Evolutionary conservation across 2,113 vertebrate species (phyloP), one percentile per base, ranked within the genome.

Genomic region (Tringa solitaria): DNA sequence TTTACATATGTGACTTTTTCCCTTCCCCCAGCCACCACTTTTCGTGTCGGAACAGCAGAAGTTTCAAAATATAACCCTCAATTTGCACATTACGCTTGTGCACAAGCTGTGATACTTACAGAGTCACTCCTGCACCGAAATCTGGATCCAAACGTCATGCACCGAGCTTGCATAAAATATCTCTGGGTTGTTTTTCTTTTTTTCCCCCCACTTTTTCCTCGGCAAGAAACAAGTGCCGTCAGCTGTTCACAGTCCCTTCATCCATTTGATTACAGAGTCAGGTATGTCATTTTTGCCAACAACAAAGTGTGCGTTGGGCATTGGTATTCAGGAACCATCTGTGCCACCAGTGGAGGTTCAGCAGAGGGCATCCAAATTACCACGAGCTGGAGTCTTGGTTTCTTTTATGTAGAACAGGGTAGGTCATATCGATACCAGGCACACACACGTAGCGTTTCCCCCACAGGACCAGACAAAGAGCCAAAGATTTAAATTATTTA

Each of bases 401-500:
- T 54, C 76, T 56, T 64, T 92, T 73, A 41, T 53, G 19, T 88
- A 80, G 65, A 69, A 48, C 45, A 53, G 10, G 10, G 15, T 43
- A 79, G 63, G 57, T 93, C 61, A 39, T 51, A 43, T 2, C 79
- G 60, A 90, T 89, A 90, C 17, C 45, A 87, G 67, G n/a, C 73
- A 33, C 46, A 86, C 17, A 10, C 20, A 46, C 6, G 1, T 51
- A 51, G 33, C 0, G 2, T 72, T 79, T 53, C 51, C 37, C 85
- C 54, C 48, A 39, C 33, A 86, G 83, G 50, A 86, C n/a, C 59
- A 48, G 72, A 84, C 57, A 84, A 88, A 67, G 78, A 88, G 53
- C 27, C 63, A 80, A 91, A 73, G 39, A 59, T 67, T 84, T 93
- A 70, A 93, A 93, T 93, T 89, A 86, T 92, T 96, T 93, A 92